These are phyloP conservation scores for Xanthostigma xanthostigma DNA, from an alignment of 2,888 invertebrate species.

Conservation along the genomic window DNA sequence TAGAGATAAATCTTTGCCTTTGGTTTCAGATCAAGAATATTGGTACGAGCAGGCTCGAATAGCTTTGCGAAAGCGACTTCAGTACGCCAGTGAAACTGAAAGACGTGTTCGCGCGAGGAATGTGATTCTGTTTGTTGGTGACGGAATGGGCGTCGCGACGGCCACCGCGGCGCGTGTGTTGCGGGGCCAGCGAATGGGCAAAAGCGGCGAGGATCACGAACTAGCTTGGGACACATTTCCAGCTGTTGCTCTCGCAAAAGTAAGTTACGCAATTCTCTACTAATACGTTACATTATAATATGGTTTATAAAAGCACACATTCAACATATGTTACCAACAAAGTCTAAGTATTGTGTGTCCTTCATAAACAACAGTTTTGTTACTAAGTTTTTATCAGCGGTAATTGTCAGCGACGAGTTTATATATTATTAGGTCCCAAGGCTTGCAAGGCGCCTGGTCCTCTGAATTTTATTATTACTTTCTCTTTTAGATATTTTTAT, in stretches of 20 bases:
- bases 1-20: slow-evolving; percentile 4
- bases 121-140: slow-evolving; percentile 50
- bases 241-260: slow-evolving; percentile 47
- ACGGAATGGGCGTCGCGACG: slow-evolving; percentile 55
- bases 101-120: slow-evolving; percentile 27
- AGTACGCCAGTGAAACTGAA: slow-evolving; percentile 22
- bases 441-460: too few species aligned
- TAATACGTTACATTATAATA: too few species aligned
- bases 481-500: too few species aligned
- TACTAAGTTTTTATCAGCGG: too few species aligned
- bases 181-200: slow-evolving; percentile 41
- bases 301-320: too few species aligned
- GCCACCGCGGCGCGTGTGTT: slow-evolving; percentile 50
- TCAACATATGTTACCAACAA: too few species aligned
- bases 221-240: slow-evolving; percentile 52
- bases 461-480: too few species aligned
- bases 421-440: too few species aligned
- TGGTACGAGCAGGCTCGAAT: slow-evolving; percentile 30
- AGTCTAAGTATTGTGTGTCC: too few species aligned
- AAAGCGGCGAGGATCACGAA: slow-evolving; percentile 44
- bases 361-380: too few species aligned
- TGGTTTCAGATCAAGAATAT: slow-evolving; percentile 28
- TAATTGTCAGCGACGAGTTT: too few species aligned
- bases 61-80: slow-evolving; percentile 26
- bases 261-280: slow-evolving; percentile 20